phyloP scores from a whole-genome alignment of 2,113 vertebrate genomes.

The Tiliqua scincoides region DNA sequence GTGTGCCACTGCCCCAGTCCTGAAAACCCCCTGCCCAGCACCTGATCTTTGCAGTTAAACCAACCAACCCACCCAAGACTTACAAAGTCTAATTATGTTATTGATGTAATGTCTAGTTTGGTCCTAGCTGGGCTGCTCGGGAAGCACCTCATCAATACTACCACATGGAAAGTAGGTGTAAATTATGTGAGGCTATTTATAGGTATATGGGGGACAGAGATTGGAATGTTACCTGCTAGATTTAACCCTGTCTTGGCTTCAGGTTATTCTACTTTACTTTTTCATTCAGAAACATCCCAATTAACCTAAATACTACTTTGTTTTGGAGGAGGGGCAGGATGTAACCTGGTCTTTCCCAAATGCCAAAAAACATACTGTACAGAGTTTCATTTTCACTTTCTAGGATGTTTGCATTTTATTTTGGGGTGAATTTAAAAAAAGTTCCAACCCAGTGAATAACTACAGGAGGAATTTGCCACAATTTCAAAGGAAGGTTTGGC shows the following conservation, averaged over 20 bases:
- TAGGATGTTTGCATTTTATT: background rate
- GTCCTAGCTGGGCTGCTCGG: background rate
- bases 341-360: background rate
- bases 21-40: too few species aligned
- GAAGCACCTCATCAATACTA: conserved; percentile 9
- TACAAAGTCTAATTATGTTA: too few species aligned
- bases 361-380: background rate
- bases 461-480: conserved; percentile 9
- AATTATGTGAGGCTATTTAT: background rate
- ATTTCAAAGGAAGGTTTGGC: conserved; percentile 46
- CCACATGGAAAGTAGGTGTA: conserved; percentile 35
- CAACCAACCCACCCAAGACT: too few species aligned
- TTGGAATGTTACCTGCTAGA: background rate
- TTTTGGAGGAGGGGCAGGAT: background rate
- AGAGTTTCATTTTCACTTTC: conserved; percentile 23
- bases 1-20: too few species aligned
- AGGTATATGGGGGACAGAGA: background rate
- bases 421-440: background rate
- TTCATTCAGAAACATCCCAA: background rate
- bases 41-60: too few species aligned
- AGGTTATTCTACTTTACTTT: background rate
- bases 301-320: background rate
- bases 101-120: too few species aligned
- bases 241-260: conserved; percentile 5
- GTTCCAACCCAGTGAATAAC: background rate